These are phyloP conservation scores for Zosterops hypoxanthus DNA, from an alignment of 2,113 vertebrate genomes.

Conservation along the genomic window DNA sequence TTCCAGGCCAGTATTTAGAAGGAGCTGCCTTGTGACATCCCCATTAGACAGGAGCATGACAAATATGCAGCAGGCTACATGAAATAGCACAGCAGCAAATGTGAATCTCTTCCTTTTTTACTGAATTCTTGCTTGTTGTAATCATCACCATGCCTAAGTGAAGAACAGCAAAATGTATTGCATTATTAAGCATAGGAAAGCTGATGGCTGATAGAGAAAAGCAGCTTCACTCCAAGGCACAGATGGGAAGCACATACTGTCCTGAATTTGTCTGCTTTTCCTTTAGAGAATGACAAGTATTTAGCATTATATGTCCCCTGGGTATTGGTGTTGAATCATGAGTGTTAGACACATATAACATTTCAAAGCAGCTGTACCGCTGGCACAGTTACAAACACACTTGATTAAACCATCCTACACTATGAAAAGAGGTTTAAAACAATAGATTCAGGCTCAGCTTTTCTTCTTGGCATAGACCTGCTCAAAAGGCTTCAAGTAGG, in stretches of 20 bases:
- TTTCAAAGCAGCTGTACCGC: not conserved
- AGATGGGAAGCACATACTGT: constrained; percentile 37
- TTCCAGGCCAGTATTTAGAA: constrained; percentile 1
- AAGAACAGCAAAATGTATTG: not conserved
- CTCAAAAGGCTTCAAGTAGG: not conserved
- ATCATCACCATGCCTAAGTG: not conserved
- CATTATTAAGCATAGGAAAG: not conserved
- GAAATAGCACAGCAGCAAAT: not conserved
- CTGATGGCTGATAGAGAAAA: constrained; percentile 17
- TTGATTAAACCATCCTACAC: not conserved
- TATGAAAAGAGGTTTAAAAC: not conserved
- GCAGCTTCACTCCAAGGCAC: not conserved
- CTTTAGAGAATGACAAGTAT: constrained; percentile 15
- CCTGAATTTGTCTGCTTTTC: constrained; percentile 14
- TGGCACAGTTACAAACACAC: constrained; percentile 1
- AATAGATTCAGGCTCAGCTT: not conserved
- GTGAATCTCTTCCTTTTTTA: not conserved
- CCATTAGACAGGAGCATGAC: not conserved
- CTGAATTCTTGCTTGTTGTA: not conserved
- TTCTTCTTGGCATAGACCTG: not conserved
- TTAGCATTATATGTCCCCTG: not conserved
- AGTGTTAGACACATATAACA: not conserved
- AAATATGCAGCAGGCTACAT: not conserved
- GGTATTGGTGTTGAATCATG: not conserved
- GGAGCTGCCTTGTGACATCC: constrained; percentile 20